Evolutionary conservation across 2,888 invertebrate genomes (phyloP).

Genomic region (Eulithis testata): DNA sequence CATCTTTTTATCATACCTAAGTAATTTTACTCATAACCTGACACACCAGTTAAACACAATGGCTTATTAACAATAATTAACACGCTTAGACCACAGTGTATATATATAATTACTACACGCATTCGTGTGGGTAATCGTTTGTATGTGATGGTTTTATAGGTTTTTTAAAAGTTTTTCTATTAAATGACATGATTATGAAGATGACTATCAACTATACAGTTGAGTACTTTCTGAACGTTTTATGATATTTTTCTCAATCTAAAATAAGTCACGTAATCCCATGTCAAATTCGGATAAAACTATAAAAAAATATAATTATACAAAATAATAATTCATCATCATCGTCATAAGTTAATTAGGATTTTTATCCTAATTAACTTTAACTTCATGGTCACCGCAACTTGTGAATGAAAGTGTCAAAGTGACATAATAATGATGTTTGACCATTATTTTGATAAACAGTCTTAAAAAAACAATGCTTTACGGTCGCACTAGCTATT

Average conservation of each 20-base stretch:
- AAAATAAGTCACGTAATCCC: no score
- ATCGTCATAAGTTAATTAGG: no score
- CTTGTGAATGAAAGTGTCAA: no score
- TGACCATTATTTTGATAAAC: not conserved
- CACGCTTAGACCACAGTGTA: slow-evolving; percentile 25
- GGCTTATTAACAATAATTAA: slow-evolving; percentile 37
- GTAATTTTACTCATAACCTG: slow-evolving; percentile 29
- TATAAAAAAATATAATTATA: no score
- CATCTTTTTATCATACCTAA: slow-evolving; percentile 20
- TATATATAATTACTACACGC: slow-evolving; percentile 24
- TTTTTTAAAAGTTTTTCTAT: slow-evolving; percentile 23
- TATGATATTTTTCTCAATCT: no score
- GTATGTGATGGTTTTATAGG: slow-evolving; percentile 31
- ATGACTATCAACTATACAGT: slow-evolving; percentile 5
- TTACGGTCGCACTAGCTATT: slow-evolving; percentile 13
- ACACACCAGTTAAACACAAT: slow-evolving; percentile 37
- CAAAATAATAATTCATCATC: no score
- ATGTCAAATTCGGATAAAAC: no score
- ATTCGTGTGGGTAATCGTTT: slow-evolving; percentile 31
- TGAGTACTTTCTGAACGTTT: not conserved
- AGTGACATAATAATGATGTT: no score
- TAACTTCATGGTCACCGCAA: no score
- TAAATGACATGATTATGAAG: slow-evolving; percentile 19
- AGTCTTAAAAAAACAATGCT: slow-evolving; percentile 1
- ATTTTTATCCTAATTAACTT: no score